phyloP scores from a whole-genome alignment of 2,888 invertebrate species.

The Conus canariensis region DNA sequence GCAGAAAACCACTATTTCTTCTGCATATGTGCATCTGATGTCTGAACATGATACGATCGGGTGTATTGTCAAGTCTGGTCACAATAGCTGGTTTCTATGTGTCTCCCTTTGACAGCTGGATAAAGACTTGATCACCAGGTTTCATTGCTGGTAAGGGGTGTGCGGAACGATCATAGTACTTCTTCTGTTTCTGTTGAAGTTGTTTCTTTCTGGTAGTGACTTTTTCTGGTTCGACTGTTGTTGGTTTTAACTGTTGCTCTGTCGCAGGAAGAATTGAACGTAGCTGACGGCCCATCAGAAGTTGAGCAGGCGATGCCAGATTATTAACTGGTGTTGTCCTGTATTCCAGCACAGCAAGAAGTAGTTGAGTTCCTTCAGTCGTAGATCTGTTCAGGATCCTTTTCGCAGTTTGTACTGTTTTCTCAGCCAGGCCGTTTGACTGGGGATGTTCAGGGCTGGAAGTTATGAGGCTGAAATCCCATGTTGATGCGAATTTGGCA shows the following conservation, averaged over 20 bases:
- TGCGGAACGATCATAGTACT: conserved; percentile 33
- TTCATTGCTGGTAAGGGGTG: conserved; percentile 35
- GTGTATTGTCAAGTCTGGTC: background rate
- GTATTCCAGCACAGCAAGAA: background rate
- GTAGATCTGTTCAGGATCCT: conserved; percentile 21
- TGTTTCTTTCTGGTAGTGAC: background rate
- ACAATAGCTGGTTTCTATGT: conserved; percentile 40
- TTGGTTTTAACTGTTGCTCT: conserved; percentile 31
- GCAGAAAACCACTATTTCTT: background rate
- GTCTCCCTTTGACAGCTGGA: conserved; percentile 29
- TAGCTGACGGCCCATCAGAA: conserved; percentile 21
- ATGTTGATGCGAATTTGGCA: conserved; percentile 39
- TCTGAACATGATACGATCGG: background rate
- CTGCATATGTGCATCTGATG: background rate
- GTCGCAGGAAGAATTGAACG: conserved; percentile 44
- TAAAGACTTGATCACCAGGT: conserved; percentile 39
- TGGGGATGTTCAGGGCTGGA: conserved; percentile 37
- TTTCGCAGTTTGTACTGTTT: conserved; percentile 54
- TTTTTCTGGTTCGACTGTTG: background rate
- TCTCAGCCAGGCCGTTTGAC: conserved; percentile 57
- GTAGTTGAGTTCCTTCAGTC: background rate
- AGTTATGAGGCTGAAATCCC: conserved; percentile 54
- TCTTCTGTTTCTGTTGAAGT: conserved; percentile 30
- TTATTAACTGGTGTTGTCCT: conserved; percentile 2
- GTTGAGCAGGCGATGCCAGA: conserved; percentile 19